phyloP scores from a whole-genome alignment of 2,888 invertebrate genomes.

The Zele albiditarsus region DNA sequence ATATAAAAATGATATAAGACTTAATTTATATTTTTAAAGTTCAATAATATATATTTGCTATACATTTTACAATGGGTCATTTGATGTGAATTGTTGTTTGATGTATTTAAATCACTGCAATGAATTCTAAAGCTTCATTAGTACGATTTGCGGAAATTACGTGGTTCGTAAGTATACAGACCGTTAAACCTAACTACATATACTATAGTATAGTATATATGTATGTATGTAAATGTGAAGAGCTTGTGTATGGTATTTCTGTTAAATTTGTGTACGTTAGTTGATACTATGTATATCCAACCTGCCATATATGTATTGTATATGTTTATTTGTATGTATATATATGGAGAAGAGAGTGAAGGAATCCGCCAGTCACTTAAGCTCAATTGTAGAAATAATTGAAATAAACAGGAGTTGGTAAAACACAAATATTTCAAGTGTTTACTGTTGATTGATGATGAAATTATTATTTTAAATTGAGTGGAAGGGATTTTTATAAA shows the following conservation, averaged over 20 bases:
- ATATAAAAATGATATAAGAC: slow-evolving; percentile 17
- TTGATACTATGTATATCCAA: not conserved
- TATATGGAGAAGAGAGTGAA: not conserved
- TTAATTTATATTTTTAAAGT: slow-evolving; percentile 7
- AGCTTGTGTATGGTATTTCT: too few relatives aligned
- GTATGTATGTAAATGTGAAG: not conserved
- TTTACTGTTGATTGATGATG: too few relatives aligned
- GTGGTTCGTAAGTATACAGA: slow-evolving; percentile 10
- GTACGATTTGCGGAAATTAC: not conserved
- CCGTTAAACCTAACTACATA: slow-evolving; percentile 16
- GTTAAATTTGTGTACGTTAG: too few relatives aligned
- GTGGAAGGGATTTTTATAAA: too few relatives aligned
- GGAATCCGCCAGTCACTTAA: too few relatives aligned
- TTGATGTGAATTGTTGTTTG: not conserved
- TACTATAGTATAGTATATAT: not conserved
- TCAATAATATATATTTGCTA: not conserved
- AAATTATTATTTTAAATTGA: too few relatives aligned
- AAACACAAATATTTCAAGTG: too few relatives aligned
- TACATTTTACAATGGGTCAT: not conserved
- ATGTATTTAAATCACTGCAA: not conserved
- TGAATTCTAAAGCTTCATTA: slow-evolving; percentile 24
- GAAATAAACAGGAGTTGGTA: too few relatives aligned
- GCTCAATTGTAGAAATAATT: too few relatives aligned
- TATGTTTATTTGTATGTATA: not conserved
- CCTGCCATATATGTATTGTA: not conserved